Evolutionary conservation across 2,888 invertebrate species (phyloP), one percentile per base, ranked within the genome.

Genomic region (Isoperla grammatica): DNA sequence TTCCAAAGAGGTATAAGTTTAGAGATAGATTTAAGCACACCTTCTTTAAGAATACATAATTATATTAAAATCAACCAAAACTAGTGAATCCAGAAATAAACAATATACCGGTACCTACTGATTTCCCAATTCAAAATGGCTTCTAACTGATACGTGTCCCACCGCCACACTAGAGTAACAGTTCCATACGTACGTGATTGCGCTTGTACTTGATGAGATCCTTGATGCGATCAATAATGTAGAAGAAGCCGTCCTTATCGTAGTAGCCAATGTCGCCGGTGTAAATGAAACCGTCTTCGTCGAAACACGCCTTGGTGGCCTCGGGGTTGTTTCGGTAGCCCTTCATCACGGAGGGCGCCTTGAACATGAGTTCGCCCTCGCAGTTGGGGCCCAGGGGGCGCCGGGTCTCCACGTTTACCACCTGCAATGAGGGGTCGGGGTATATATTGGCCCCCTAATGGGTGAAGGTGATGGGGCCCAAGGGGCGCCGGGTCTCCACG

Each of bases 201-300:
- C 75, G 77, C 64, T 78, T 76, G 61, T 74, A 75, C 67, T 79
- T 79, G 65, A 79, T 78, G 56, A 79, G 69, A 62, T 78, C 77
- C 64, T 79, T 79, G 45, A 77, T 65, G 42, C 79, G 67, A 63
- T 76, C 78, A 3, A 74, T 72, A 50, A 78, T 69, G 62, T 67
- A 75, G 65, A 73, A 73, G 61, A 69, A 70, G 1, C 73, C 75
- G n/a, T 75, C 70, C 9, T 71, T 67, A 57, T 75, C 73, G 54
- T 70, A 71, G 46, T 73, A 73, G 1, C 72, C 77, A 49, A 78
- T 66, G 65, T 78, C 77, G 29, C 76, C 76, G 68, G 67, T 43
- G 8, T 20, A 43, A 17, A 56, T n/a, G 45, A 56, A 56, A 12
- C 56, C 56, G 20, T 56, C 56, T 17, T 42, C 40, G 45, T 56